Base-by-base conservation (phyloP, 30 jellyfish, hydroid and myxozoan genomes). In the Haliclystus octoradiatus region DNA sequence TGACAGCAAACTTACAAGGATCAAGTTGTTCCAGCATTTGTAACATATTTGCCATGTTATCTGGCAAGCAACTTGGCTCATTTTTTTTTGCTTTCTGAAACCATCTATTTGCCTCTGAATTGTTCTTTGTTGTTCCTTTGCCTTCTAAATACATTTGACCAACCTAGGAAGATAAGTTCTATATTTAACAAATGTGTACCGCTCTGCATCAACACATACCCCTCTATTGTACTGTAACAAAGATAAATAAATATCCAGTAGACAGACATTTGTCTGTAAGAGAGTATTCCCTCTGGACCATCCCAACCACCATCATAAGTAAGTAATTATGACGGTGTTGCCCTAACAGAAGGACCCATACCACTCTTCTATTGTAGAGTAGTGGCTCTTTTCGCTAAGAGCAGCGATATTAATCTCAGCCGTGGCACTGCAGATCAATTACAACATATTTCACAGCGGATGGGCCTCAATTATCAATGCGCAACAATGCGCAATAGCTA, bases 81-180 rank as follows among this genome's bases (percentile, higher is more conserved):
- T n/a, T 63, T 70, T 70, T 50, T 2, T 70, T 70, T 50, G 73
- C 73, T 28, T 27, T 70, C 29, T 50, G 61, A 69, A 70, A 47
- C 69, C 70, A 52, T 2, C 51, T 26, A n/a, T 57, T 63, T 15
- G 80, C 80, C 29, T 70, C 51, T 7, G 34, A 32, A 1, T 31
- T 12, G 33, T 49, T 14, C 49, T 46, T 50, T 32, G 52, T 23
- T 1, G 80, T 70, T 1, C 80, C 80, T 24, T n/a, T 70, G 13
- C 80, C 80, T 26, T 49, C 70, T 14, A 29, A 32, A 70, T 52
- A 49, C 80, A 70, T 25, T 26, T 70, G 71, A 0, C 70, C 49
- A 31, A 70, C 25, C 49, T 70, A 47, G n/a, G n/a, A 47, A 47
- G n/a, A 13, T 9, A 13, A 47, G 13, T 9, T 9, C 13, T 9